These are phyloP conservation scores for Cyanoramphus novaezelandiae DNA, from an alignment of 2,113 vertebrate species.

Conservation along the genomic window DNA sequence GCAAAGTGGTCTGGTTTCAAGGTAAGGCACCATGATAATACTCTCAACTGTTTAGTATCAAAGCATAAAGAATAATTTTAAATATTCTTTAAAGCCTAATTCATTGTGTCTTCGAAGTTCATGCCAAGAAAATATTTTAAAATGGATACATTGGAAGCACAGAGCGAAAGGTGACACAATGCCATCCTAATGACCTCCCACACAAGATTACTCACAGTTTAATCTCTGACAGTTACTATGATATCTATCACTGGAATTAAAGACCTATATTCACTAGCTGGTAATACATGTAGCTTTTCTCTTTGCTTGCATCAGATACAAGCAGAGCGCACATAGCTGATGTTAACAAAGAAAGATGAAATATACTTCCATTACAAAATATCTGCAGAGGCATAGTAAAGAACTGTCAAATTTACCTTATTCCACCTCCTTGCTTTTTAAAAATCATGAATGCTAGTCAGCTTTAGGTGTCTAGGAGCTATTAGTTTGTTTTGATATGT, in stretches of 20 bases:
- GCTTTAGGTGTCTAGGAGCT: background rate
- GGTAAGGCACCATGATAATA: background rate
- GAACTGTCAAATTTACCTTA: background rate
- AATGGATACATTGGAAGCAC: background rate
- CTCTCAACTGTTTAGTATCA: background rate
- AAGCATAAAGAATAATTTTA: background rate
- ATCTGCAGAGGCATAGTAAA: background rate
- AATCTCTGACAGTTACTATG: background rate
- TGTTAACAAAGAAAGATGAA: background rate
- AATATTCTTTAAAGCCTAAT: background rate
- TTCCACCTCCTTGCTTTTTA: background rate
- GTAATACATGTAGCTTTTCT: background rate
- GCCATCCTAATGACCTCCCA: background rate
- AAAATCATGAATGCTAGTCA: background rate
- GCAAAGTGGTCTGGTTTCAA: background rate
- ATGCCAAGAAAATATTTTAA: background rate
- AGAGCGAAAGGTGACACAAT: background rate
- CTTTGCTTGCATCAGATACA: background rate
- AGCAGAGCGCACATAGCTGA: fast-evolving
- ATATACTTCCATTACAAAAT: background rate
- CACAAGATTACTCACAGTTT: background rate
- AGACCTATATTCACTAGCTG: background rate
- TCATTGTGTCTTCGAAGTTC: background rate
- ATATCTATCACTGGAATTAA: background rate
- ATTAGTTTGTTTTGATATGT: background rate